phyloP scores from a whole-genome alignment of 2,888 invertebrate species.

The Hirtodrosophila confusa region DNA sequence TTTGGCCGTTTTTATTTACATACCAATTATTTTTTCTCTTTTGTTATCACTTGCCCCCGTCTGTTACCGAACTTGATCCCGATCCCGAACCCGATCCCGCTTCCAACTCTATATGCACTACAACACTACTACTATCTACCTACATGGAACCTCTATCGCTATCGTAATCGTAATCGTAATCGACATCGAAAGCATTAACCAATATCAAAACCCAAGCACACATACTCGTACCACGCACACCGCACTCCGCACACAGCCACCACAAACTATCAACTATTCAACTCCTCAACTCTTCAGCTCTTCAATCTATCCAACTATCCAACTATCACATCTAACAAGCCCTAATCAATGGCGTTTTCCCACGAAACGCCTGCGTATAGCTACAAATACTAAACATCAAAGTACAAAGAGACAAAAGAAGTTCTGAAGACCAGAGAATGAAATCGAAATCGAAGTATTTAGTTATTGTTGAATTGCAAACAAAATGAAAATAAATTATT shows the following conservation, averaged over 20 bases:
- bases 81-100: slow-evolving; percentile 28
- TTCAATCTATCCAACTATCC: slow-evolving; percentile 33
- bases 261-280: background rate
- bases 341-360: slow-evolving; percentile 51
- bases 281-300: slow-evolving; percentile 17
- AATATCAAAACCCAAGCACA: slow-evolving; percentile 20
- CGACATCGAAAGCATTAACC: slow-evolving; percentile 45
- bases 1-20: slow-evolving; percentile 59
- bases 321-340: slow-evolving; percentile 53
- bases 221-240: slow-evolving; percentile 18
- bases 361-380: slow-evolving; percentile 26
- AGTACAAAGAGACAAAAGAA: slow-evolving; percentile 82
- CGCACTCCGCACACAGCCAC: no score
- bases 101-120: slow-evolving; percentile 5
- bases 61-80: slow-evolving; percentile 30
- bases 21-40: slow-evolving; percentile 14
- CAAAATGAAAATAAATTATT: slow-evolving; percentile 72
- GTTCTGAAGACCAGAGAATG: slow-evolving; percentile 49
- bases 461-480: slow-evolving; percentile 77
- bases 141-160: slow-evolving; percentile 37
- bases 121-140: slow-evolving; percentile 41
- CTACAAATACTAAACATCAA: slow-evolving; percentile 59
- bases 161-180: slow-evolving; percentile 19
- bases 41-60: slow-evolving; percentile 17
- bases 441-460: slow-evolving; percentile 64